Base-by-base conservation (phyloP, 1,140 invertebrate genomes). In the Achatina immaculata region DNA sequence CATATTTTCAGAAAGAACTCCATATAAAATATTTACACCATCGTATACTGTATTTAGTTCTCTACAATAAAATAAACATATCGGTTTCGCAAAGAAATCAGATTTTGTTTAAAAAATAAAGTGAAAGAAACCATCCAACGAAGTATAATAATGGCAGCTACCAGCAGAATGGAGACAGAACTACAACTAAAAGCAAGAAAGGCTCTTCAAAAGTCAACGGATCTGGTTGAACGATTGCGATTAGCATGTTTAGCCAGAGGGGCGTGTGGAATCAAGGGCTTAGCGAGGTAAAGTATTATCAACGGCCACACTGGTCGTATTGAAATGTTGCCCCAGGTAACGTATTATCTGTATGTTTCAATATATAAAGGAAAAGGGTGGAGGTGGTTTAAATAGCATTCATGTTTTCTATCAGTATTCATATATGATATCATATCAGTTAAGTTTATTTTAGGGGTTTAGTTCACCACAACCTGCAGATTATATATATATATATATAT, bases 181-280 rank as follows among this genome's bases (percentile, higher is more conserved):
- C 93, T 98, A 93, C 95, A 95, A 83, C 93, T 94, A 87, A 95
- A 95, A 91, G 94, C 95, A 78, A 86, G 88, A 72, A 86, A 92
- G 78, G 87, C 92, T 74, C 81, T 94, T 91, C 72, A 92, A 40
- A 85, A 81, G 21, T 83, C 93, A 34, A 95, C 82, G 71, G 96
- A 98, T 91, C 94, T 95, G 3, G 92, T 98, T 66, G 96, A 98
- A 91, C 95, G 95, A 87, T 89, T 99, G 77, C 93, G 97, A 69
- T 91, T 96, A 68, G 91, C 96, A 36, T 98, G 97, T 91, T 90
- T 99, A 21, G 92, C 95, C 1, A 93, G 97, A 81, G 97, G 97
- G 69, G 95, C 96, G 28, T 94, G 93, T 81, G 97, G 97, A 43
- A 98, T 99, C 85, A 93, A 98, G 85, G 96, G 95, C 0, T 90